Evolutionary conservation across 2,888 invertebrate species (phyloP).

Genomic region (Melikaiella ostensackeni): DNA sequence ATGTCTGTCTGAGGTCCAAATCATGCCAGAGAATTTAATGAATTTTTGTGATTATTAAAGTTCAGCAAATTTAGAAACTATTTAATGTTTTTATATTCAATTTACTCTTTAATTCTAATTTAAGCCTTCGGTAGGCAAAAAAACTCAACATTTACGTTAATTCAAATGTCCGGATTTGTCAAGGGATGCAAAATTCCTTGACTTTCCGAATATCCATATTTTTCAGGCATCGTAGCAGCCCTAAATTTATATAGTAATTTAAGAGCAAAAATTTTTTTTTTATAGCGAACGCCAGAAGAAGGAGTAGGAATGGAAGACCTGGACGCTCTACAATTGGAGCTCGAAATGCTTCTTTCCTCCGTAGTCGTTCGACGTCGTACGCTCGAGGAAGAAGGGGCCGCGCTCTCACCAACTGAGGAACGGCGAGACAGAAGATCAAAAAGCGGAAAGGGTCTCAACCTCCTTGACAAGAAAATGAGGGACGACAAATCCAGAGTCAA

Average conservation of each 20-base stretch:
- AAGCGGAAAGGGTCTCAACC: constrained; percentile 70
- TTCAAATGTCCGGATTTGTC: no score
- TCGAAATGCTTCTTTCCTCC: constrained; percentile 90
- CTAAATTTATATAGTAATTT: background rate
- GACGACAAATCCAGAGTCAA: constrained; percentile 70
- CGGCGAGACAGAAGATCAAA: constrained; percentile 79
- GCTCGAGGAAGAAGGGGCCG: constrained; percentile 87
- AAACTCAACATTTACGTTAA: no score
- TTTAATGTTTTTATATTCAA: background rate
- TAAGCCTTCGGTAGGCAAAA: no score
- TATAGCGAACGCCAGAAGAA: constrained; percentile 84
- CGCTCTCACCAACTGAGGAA: constrained; percentile 82
- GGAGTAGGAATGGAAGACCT: constrained; percentile 92
- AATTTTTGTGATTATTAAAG: no score
- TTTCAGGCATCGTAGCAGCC: no score
- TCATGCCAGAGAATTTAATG: background rate
- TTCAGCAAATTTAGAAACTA: background rate
- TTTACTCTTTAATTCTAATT: background rate
- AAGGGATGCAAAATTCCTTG: no score
- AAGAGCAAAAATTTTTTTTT: background rate
- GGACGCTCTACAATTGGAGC: constrained; percentile 90
- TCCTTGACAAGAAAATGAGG: constrained; percentile 69
- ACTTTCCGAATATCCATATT: no score
- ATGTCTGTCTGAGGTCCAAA: background rate
- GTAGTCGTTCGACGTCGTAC: constrained; percentile 88